Evolutionary conservation across 2,888 invertebrate genomes (phyloP).

Genomic region (Drosophila kokeensis): DNA sequence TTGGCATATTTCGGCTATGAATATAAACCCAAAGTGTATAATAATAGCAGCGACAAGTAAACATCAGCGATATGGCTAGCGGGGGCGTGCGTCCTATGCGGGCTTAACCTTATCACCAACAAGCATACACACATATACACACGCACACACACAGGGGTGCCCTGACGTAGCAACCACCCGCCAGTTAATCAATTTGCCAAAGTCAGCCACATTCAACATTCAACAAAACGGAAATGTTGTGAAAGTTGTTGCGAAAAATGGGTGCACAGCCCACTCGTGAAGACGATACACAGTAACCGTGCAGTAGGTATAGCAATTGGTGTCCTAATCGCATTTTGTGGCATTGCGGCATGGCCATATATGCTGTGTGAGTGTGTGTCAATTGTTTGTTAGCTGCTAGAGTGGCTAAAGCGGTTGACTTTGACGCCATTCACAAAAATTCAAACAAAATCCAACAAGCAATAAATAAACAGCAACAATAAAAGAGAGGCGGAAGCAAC

Average conservation of each 20-base stretch:
- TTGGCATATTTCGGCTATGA: conserved; percentile 50
- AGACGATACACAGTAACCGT: neutral
- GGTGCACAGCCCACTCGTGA: conserved; percentile 47
- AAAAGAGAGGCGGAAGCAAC: conserved; percentile 43
- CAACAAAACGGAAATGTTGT: conserved; percentile 59
- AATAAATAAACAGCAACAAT: conserved; percentile 10
- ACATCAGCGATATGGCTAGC: conserved; percentile 41
- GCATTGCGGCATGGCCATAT: conserved; percentile 40
- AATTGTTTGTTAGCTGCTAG: conserved; percentile 6
- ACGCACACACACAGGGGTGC: conserved; percentile 51
- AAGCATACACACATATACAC: conserved; percentile 18
- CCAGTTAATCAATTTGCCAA: conserved; percentile 57
- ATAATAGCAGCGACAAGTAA: conserved; percentile 51
- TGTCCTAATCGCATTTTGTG: conserved; percentile 58
- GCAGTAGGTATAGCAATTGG: conserved; percentile 32
- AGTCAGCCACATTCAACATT: conserved; percentile 7
- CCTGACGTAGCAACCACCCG: conserved; percentile 67
- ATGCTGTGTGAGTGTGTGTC: conserved; percentile 1
- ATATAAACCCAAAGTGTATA: conserved; percentile 63
- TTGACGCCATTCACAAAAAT: conserved; percentile 68
- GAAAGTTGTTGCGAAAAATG: conserved; percentile 51
- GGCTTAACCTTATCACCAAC: conserved; percentile 67
- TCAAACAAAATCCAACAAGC: conserved; percentile 10
- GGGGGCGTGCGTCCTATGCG: conserved; percentile 64
- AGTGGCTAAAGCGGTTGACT: conserved; percentile 51